phyloP scores from a whole-genome alignment of 2,888 invertebrate genomes.

The Eledona agricola region DNA sequence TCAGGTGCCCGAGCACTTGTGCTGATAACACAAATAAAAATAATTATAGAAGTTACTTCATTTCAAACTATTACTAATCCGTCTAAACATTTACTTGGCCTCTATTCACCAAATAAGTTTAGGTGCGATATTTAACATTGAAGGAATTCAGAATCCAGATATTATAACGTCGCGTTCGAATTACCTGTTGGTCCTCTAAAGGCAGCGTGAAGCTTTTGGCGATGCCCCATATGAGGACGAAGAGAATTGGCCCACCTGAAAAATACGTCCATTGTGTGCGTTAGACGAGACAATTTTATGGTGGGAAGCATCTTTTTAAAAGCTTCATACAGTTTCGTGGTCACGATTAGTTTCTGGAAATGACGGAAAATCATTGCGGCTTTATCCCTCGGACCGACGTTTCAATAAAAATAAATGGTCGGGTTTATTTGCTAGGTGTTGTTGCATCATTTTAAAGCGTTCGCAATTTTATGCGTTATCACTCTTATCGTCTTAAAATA shows the following conservation, averaged over 20 bases:
- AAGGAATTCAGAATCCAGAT: too few species aligned
- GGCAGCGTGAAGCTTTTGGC: conserved; percentile 60
- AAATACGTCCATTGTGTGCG: conserved; percentile 39
- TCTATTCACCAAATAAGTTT: conserved; percentile 25
- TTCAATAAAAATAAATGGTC: too few species aligned
- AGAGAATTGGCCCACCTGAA: conserved; percentile 65
- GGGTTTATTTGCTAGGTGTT: too few species aligned
- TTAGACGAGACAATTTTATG: conserved; percentile 14
- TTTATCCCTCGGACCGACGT: not conserved
- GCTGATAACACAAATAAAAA: conserved; percentile 33
- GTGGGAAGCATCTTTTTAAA: conserved; percentile 4
- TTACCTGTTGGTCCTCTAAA: conserved; percentile 48
- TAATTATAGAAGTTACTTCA: conserved; percentile 30
- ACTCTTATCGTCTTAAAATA: too few species aligned
- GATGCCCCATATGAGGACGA: conserved; percentile 66
- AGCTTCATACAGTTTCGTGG: conserved; percentile 9
- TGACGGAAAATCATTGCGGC: conserved; percentile 22
- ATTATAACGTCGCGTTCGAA: conserved; percentile 3
- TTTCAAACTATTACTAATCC: conserved; percentile 27
- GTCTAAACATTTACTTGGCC: conserved; percentile 28
- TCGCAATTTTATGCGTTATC: too few species aligned
- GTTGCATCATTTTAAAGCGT: too few species aligned
- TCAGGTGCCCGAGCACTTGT: conserved; percentile 32
- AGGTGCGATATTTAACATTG: conserved; percentile 33
- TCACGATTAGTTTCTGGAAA: conserved; percentile 15